phyloP scores from a whole-genome alignment of 2,888 invertebrate species.

The Ferrisia virgata region DNA sequence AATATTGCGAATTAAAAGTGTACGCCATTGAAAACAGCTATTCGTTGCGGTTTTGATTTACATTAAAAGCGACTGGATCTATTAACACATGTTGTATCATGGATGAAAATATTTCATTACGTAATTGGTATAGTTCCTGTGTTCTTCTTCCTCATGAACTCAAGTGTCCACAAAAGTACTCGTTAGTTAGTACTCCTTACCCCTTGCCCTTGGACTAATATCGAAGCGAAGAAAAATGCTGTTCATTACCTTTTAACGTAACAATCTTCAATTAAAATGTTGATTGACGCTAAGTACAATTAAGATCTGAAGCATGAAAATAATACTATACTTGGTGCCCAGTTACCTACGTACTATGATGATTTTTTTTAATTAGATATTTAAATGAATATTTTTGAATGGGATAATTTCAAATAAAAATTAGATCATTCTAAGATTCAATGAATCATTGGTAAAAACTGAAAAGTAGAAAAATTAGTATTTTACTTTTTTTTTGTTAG shows the following conservation, averaged over 20 bases:
- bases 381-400: too few species aligned
- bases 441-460: too few species aligned
- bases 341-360: too few species aligned
- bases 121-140: not conserved
- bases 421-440: too few species aligned
- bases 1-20: conserved; percentile 7
- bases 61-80: not conserved
- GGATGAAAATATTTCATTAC: not conserved
- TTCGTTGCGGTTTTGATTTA: conserved; percentile 1
- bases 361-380: too few species aligned
- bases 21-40: not conserved
- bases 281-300: not conserved
- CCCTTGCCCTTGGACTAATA: not conserved
- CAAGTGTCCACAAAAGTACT: not conserved
- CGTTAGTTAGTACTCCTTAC: not conserved
- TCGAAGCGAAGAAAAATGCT: not conserved
- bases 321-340: not conserved
- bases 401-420: too few species aligned
- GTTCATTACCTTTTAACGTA: not conserved
- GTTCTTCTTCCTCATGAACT: not conserved
- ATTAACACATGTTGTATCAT: not conserved
- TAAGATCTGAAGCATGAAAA: not conserved
- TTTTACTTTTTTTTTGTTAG: too few species aligned
- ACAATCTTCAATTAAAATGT: not conserved
- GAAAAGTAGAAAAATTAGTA: too few species aligned